Evolutionary conservation across 2,113 vertebrate genomes (phyloP), one percentile per base, ranked within the genome.

Genomic region (Lepus europaeus): DNA sequence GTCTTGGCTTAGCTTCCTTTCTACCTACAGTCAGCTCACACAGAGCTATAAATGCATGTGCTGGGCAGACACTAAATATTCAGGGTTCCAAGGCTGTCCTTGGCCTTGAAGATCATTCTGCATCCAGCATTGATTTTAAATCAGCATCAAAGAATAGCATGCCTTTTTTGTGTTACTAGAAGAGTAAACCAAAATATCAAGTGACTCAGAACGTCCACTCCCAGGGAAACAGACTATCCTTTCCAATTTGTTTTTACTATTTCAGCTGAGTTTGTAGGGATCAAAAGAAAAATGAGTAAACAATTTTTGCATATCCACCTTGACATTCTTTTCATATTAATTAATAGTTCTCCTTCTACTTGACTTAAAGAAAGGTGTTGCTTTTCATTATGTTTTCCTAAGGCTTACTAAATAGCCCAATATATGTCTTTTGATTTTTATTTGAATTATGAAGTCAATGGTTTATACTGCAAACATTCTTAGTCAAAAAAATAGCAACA

Each of bases 391-490:
- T 59, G 1, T 29, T 4, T 45, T 29, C 5, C 19, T 59, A 51
- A 16, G 76, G 74, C 7, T 90, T 51, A 63, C 53, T 63, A 78
- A 77, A 70, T 61, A 49, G 23, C 14, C 89, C 77, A 56, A 36
- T 86, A 76, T 1, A 27, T 45, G 0, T 0, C 3, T 19, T 91
- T 92, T 25, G 76, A 56, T 76, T 64, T 84, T 13, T 56, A 13
- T 68, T 59, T 94, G 12, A 74, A 82, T 86, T 83, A 53, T 3
- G 19, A 31, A 59, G 51, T 56, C 74, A 83, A 94, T 70, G 27
- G 66, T 29, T 45, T 86, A 79, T 88, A 51, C 13, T 72, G 16
- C 53, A 93, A 89, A 92, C 53, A 0, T 49, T 36, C 68, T 61
- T 14, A 69, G 23, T 10, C 5, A 74, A 87, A 73, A 86, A 63